These are phyloP conservation scores for Chymomyza procnemis DNA, from an alignment of 2,888 invertebrate genomes.

Conservation along the genomic window DNA sequence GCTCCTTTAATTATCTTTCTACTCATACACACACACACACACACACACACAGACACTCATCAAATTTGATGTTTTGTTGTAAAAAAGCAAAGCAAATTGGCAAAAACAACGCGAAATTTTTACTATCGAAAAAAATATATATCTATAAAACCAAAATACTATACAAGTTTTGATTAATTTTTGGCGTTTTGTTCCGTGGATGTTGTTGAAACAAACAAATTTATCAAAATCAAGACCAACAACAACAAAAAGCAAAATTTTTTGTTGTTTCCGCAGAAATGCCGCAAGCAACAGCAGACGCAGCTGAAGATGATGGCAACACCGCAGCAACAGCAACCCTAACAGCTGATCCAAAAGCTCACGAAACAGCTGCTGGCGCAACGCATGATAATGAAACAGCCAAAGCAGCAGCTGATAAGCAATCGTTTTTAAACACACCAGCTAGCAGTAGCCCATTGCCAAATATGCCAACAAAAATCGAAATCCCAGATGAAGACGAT, in stretches of 20 bases:
- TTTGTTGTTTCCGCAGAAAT: constrained; percentile 65
- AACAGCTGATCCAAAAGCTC: not conserved
- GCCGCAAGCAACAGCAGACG: constrained; percentile 69
- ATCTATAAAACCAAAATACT: constrained; percentile 34
- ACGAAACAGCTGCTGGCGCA: not conserved
- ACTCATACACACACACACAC: constrained; percentile 11
- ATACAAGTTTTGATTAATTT: constrained; percentile 59
- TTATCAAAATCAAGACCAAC: constrained; percentile 38
- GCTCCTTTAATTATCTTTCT: constrained; percentile 18
- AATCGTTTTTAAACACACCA: no score
- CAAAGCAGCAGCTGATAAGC: not conserved
- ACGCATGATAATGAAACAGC: not conserved
- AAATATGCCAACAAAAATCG: constrained; percentile 56
- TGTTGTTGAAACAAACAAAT: constrained; percentile 58
- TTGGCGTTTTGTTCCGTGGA: constrained; percentile 71
- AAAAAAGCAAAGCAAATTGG: constrained; percentile 43
- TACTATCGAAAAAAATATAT: constrained; percentile 17
- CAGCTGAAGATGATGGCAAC: constrained; percentile 44
- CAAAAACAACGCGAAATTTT: constrained; percentile 34
- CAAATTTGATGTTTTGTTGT: constrained; percentile 66
- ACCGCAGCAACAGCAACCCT: constrained; percentile 45
- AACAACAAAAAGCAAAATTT: constrained; percentile 61
- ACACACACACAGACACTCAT: constrained; percentile 23
- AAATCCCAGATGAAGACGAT: constrained; percentile 45
- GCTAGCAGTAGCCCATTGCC: constrained; percentile 11